Evolutionary conservation across 2,797 vertebrate species (phyloP).

Genomic region (Denticeps clupeoides): DNA sequence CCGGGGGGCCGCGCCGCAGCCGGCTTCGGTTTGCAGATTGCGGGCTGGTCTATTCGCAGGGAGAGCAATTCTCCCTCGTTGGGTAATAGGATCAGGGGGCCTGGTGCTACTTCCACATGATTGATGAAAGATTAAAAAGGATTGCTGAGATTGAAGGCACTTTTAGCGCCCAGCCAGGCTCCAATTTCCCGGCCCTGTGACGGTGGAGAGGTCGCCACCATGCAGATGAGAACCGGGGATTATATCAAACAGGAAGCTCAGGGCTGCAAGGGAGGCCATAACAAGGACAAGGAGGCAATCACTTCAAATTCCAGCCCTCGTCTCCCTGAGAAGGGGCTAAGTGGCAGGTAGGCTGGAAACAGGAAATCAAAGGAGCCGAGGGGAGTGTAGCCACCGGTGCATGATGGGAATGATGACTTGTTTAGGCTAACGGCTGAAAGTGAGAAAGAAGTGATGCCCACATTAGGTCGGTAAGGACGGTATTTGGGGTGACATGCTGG

Average conservation of each 20-base stretch:
- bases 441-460: no score
- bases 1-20: conserved; percentile 37
- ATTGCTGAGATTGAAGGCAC: conserved; percentile 65
- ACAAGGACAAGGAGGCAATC: conserved; percentile 40
- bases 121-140: conserved; percentile 74
- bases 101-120: conserved; percentile 52
- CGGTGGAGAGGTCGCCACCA: conserved; percentile 40
- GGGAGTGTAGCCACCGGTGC: neutral
- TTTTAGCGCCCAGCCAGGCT: conserved; percentile 59
- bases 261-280: conserved; percentile 31
- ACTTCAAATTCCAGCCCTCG: conserved; percentile 31
- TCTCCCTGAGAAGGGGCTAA: neutral
- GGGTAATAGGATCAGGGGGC: conserved; percentile 57
- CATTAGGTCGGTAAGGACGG: no score
- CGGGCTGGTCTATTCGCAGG: conserved; percentile 43
- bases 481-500: no score
- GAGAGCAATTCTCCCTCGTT: conserved; percentile 47
- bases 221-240: conserved; percentile 54
- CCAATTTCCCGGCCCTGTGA: conserved; percentile 51
- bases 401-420: no score
- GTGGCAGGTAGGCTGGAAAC: conserved; percentile 23
- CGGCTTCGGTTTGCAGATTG: conserved; percentile 46
- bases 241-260: conserved; percentile 29
- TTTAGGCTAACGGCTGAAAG: no score
- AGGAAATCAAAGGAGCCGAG: neutral